Evolutionary conservation across 1,140 invertebrate genomes (phyloP), one percentile per base, ranked within the genome.

Genomic region (Drosophila hydei): DNA sequence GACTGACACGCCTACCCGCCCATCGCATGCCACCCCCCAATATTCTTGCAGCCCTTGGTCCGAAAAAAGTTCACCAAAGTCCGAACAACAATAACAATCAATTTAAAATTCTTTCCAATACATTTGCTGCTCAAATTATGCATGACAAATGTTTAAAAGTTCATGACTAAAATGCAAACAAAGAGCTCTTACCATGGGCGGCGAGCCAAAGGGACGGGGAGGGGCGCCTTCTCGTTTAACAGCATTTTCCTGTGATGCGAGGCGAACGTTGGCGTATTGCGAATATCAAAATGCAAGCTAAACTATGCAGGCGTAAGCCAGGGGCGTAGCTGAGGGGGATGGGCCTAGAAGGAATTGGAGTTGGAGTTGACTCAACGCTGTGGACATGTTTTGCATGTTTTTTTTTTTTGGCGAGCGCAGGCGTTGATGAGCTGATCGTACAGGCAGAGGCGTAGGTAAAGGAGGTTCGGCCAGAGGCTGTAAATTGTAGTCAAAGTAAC

Each of bases 31-130:
- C 11, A 19, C 12, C 14, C 36, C 25, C 16, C 12, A 5, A 11
- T n/a, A n/a, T 14, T 6, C 38, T 14, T 1, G 14, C 14, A 16
- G 14, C 18, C 12, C 36, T 18, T 4, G 12, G 11, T 0, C 8
- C 2, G 2, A 75, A 68, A 27, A 8, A 33, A 33, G 9, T 33
- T 33, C 12, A 33, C 30, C 30, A 36, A 62, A 60, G 5, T 42
- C 43, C 50, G 7, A 43, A 40, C 55, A 65, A 72, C 68, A 75
- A 83, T 76, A 83, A 83, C 83, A 88, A 88, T 88, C 83, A 88
- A 88, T 88, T 88, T 88, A 69, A 88, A 88, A 88, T 88, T 88
- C 78, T 83, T 88, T 88, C 83, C 83, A 89, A 88, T 88, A 88
- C 83, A 88, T 88, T 88, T 88, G 78, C 63, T 59, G 75, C 75